Evolutionary conservation across 2,888 invertebrate genomes (phyloP), one percentile per base, ranked within the genome.

Genomic region (Acanthacorydalis orientalis): DNA sequence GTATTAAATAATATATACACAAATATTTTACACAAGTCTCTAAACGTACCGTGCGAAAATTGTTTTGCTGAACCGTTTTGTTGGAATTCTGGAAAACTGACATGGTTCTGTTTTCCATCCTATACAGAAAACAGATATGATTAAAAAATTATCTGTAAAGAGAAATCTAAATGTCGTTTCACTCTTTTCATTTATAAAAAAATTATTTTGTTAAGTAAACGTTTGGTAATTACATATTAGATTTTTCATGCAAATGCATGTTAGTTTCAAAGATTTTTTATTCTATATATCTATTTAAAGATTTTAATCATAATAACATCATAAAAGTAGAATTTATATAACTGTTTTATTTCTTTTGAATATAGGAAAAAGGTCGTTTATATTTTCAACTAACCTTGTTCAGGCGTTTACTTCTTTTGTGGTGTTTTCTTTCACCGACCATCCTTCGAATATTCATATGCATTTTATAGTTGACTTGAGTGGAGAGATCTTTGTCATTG

Each of bases 391-490:
- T 65, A 62, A 85, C 86, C 77, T 87, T 88, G 63, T 80, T 78
- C 57, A 82, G 69, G 59, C 84, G 83, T 73, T 87, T 89, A 70
- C 86, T 88, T 56, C 87, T 80, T 58, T 86, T 83, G 57, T 86
- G 86, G 63, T 86, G 82, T 60, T 85, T 85, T 57, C 84, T 79
- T 62, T 89, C 88, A 52, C 87, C 89, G 48, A 90, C 83, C 65
- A 91, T 74, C 43, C 88, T 75, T 48, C 90, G 74, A 62, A 89
- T 88, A 62, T 90, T 90, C 79, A 87, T 84, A 65, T 89, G 89
- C 68, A 87, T 84, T 66, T 83, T 83, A 67, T 91, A 89, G 72
- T 86, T 89, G 60, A 77, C 74, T 73, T 86, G 87, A 37, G 84
- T 88, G 49, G 85, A 81, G 53, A 90, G 72, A 68, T 91, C 90